Percentiles rank a stretch among this genome's conserved stretches.
These are phyloP conservation scores for Drosophila orena DNA, from an alignment of 1,140 invertebrate species.

Conservation along the genomic window DNA sequence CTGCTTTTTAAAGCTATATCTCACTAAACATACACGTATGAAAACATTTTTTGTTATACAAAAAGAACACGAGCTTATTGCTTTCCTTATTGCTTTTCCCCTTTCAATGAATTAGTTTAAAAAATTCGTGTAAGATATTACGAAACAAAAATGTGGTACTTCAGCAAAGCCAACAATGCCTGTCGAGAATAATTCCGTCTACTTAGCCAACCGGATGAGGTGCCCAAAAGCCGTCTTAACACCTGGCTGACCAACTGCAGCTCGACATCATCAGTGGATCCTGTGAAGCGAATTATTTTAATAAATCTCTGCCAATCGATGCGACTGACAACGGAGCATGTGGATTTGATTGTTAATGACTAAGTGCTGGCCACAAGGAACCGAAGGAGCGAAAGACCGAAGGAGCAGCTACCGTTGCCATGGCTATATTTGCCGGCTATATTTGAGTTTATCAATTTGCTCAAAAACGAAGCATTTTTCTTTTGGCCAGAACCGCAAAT, in stretches of 20 bases:
- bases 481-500: conserved; percentile 50
- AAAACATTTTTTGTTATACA: too few species aligned
- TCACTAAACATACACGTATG: too few species aligned
- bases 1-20: too few species aligned
- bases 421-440: conserved; percentile 17
- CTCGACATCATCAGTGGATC: not conserved
- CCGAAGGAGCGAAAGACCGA: not conserved
- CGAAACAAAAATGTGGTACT: not conserved
- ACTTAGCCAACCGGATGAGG: conserved; percentile 4
- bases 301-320: conserved; percentile 26
- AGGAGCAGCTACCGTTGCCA: conserved; percentile 34
- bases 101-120: too few species aligned
- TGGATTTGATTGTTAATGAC: conserved; percentile 60
- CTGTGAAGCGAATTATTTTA: conserved; percentile 70
- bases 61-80: not conserved
- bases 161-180: not conserved
- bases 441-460: conserved; percentile 61
- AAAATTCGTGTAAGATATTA: not conserved
- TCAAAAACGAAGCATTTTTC: conserved; percentile 13
- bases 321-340: not conserved
- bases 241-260: conserved; percentile 14
- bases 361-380: conserved; percentile 36
- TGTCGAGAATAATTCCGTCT: not conserved
- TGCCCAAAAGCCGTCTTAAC: conserved; percentile 24
- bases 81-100: not conserved